Evolutionary conservation across 2,888 invertebrate genomes (phyloP).

Genomic region (Toxonevra muliebris): DNA sequence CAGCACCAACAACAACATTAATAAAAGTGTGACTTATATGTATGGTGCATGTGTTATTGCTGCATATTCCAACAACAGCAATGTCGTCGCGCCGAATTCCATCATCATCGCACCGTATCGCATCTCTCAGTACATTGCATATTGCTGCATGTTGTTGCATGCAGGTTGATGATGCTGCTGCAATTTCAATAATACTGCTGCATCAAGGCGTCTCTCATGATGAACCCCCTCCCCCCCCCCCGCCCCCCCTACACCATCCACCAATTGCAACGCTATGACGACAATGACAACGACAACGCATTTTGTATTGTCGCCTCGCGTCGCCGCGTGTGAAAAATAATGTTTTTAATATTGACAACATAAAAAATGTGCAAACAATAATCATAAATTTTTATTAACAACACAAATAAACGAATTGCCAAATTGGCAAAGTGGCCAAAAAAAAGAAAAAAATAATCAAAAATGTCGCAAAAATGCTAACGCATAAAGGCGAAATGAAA

Average conservation of each 20-base stretch:
- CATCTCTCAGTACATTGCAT: constrained; percentile 8
- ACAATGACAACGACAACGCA: constrained; percentile 30
- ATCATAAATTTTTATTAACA: constrained; percentile 64
- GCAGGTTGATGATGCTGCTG: constrained; percentile 39
- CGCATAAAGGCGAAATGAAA: neutral
- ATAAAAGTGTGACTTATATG: constrained; percentile 24
- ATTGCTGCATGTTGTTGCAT: too few relatives aligned
- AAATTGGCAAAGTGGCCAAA: constrained; percentile 22
- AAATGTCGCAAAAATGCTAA: neutral
- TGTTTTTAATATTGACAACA: constrained; percentile 63
- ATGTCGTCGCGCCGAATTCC: constrained; percentile 51
- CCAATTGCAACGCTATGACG: constrained; percentile 13
- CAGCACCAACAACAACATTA: constrained; percentile 27
- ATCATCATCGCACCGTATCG: constrained; percentile 38
- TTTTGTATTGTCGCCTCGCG: constrained; percentile 44
- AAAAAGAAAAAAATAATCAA: constrained; percentile 1
- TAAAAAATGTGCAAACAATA: constrained; percentile 64
- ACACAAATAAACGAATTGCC: constrained; percentile 16
- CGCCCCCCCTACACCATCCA: neutral
- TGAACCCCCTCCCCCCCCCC: constrained; percentile 29
- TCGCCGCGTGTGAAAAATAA: constrained; percentile 57
- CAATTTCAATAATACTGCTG: too few relatives aligned
- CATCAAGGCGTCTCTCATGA: too few relatives aligned
- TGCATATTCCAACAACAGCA: constrained; percentile 24
- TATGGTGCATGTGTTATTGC: constrained; percentile 34